Conservation (phyloP, 1,140 invertebrate species). For the Heliothis subflexa region DNA sequence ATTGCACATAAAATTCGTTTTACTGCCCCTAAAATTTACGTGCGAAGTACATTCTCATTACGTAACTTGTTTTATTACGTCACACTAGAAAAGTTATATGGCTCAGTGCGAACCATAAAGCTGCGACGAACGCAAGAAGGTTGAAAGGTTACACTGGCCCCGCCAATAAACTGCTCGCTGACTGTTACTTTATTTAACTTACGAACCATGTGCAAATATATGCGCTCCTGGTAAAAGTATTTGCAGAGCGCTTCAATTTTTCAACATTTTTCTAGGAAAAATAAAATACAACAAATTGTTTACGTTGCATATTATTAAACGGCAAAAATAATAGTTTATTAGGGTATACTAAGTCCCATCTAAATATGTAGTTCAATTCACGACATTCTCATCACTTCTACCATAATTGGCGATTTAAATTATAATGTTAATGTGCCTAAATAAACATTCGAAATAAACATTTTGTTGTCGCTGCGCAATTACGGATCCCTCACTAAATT, state of each 20-base stretch:
- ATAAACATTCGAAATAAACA: constrained; percentile 8
- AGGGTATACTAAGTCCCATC: no score
- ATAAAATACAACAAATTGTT: constrained; percentile 10
- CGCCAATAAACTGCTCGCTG: constrained; percentile 31
- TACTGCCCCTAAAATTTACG: constrained; percentile 42
- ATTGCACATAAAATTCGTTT: constrained; percentile 36
- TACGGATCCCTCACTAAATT: constrained; percentile 10
- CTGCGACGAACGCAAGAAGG: constrained; percentile 24
- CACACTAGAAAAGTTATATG: constrained; percentile 42
- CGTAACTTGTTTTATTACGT: constrained; percentile 43
- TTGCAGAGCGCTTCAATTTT: constrained; percentile 27
- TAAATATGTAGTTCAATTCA: background rate
- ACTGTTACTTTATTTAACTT: constrained; percentile 22
- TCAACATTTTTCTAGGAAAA: constrained; percentile 15
- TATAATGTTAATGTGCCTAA: constrained; percentile 6
- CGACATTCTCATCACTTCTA: background rate
- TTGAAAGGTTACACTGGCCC: constrained; percentile 15
- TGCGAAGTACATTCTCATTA: constrained; percentile 39
- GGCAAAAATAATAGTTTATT: background rate
- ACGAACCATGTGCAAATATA: constrained; percentile 34
- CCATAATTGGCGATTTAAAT: background rate
- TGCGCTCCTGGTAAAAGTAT: constrained; percentile 40
- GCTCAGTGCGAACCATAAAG: constrained; percentile 32
- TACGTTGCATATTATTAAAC: background rate
- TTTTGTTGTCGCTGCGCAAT: background rate